Evolutionary conservation across 2,797 vertebrate genomes (phyloP), one percentile per base, ranked within the genome.

Genomic region (Coranthus polyacanthus): DNA sequence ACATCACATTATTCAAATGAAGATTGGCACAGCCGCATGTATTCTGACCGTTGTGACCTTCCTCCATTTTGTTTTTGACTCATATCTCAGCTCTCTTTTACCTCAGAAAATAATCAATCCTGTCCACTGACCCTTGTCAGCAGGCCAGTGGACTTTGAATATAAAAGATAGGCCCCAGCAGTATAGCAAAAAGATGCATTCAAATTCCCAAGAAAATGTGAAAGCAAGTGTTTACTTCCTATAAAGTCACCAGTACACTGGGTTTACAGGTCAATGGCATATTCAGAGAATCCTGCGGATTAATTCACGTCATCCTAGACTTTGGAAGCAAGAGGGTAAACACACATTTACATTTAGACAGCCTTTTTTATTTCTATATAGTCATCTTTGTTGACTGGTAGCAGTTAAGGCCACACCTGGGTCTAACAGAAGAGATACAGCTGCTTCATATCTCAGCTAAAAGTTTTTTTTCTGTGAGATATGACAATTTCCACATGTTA

Each of bases 261-360:
- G 38, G n/a, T 52, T 68, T 50, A 10, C 41, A 36, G 38, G 69
- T 68, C 71, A 68, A 1, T 47, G 46, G 29, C 58, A 17, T 52
- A 22, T 53, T 61, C 41, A 53, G 32, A 61, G 5, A 51, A 18
- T 53, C 57, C 38, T 39, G 21, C 26, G 53, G 26, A 21, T 43
- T 70, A 50, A 47, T 53, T 50, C n/a, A 36, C 20, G 42, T 47
- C 36, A 37, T 22, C 15, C 42, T 45, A 2, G 29, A 52, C 13
- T 41, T 18, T 22, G 12, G 46, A 55, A 41, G 53, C 15, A 20
- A 17, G 5, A 75, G 50, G 5, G 26, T 43, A 66, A 70, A 85
- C 58, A 52, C 29, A 64, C 61, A 89, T 83, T 87, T 81, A 72
- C 82, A 87, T 89, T 80, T 81, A 82, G 81, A 85, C 70, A 72